A percentile compares a stretch with the other conserved stretches of the same genome.
Conservation (phyloP, 2,113 vertebrate species). For the Ciconia maguari region DNA sequence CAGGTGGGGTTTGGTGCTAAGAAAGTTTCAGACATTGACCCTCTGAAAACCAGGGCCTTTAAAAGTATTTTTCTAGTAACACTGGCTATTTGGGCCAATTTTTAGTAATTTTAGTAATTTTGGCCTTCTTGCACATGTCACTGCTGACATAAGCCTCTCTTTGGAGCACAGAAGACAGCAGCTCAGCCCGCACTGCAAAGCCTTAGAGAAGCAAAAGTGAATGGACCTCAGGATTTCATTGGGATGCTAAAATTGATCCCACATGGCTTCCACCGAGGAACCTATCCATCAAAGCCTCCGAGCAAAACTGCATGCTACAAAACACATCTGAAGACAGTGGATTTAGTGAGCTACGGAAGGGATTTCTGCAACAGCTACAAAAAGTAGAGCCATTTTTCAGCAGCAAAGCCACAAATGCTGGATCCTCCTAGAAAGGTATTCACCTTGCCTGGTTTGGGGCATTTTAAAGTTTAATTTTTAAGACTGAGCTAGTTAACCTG, state of each 20-base stretch:
- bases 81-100: not conserved
- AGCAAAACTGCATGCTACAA: not conserved
- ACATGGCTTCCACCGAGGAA: accelerated
- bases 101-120: not conserved
- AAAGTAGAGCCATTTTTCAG: not conserved
- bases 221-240: not conserved
- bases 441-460: not conserved
- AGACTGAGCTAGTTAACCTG: not conserved
- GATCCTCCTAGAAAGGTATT: not conserved
- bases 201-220: not conserved
- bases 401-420: not conserved
- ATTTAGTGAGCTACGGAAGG: not conserved
- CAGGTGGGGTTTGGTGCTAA: not conserved
- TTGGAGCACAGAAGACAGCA: not conserved
- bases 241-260: not conserved
- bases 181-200: not conserved
- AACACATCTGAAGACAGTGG: not conserved
- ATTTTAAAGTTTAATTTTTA: not conserved
- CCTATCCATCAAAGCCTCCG: not conserved
- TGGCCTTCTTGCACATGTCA: not conserved
- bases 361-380: not conserved
- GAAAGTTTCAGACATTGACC: not conserved
- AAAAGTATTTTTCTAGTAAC: not conserved
- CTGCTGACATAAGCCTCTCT: not conserved
- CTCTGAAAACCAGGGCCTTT: not conserved